These are phyloP conservation scores for Apostichopus leukothele DNA, from an alignment of 53 echinoderm and acorn worm genomes.

Conservation along the genomic window DNA sequence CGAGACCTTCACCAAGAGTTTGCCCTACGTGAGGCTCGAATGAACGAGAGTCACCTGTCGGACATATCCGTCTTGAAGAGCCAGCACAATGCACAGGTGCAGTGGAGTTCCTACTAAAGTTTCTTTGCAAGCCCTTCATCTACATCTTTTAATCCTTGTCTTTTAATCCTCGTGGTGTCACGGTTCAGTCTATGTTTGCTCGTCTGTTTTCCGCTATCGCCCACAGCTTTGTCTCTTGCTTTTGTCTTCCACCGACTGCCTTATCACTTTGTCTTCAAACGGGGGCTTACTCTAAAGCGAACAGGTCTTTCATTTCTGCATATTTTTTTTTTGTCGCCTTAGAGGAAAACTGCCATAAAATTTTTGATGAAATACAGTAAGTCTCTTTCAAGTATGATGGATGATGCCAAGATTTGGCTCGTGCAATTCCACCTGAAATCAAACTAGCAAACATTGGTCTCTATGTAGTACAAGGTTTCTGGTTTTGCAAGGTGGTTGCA, in stretches of 20 bases:
- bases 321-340: too few species aligned
- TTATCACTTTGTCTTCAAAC: neutral
- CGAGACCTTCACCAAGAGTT: slow-evolving; percentile 85
- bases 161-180: neutral
- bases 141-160: neutral
- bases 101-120: slow-evolving; percentile 88
- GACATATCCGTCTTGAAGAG: slow-evolving; percentile 85
- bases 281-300: too few species aligned
- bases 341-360: too few species aligned
- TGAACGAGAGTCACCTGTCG: slow-evolving; percentile 73
- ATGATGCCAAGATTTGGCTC: too few species aligned
- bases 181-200: neutral
- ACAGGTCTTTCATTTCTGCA: too few species aligned
- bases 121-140: neutral
- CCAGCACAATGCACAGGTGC: slow-evolving; percentile 96
- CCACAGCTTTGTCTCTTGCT: neutral
- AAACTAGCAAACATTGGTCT: too few species aligned
- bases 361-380: too few species aligned
- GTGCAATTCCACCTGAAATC: too few species aligned
- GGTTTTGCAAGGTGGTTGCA: too few species aligned
- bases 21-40: slow-evolving; percentile 51
- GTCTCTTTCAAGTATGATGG: too few species aligned
- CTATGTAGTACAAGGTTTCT: too few species aligned
- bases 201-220: neutral
- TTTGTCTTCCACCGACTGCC: neutral